Percentiles rank a stretch among this genome's conserved stretches.
Conservation (phyloP, 2,797 vertebrate genomes). For the Pantherophis vulpinus region DNA sequence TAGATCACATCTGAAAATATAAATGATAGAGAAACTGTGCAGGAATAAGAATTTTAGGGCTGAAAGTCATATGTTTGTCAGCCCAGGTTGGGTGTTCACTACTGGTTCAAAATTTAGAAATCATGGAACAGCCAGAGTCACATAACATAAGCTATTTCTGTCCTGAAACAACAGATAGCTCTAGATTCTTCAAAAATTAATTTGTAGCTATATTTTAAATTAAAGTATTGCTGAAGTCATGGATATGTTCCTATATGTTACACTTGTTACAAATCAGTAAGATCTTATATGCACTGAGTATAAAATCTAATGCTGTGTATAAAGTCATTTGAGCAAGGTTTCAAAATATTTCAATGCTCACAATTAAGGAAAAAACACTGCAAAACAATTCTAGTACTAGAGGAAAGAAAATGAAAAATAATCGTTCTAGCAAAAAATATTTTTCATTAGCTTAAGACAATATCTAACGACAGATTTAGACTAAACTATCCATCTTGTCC, state of each 20-base stretch:
- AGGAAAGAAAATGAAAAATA: neutral
- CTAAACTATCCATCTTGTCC: neutral
- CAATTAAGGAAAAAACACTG: constrained; percentile 9
- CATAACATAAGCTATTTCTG: neutral
- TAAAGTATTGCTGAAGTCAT: neutral
- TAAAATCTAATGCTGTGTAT: neutral
- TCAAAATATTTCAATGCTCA: neutral
- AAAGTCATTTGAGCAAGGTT: neutral
- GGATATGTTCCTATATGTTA: neutral
- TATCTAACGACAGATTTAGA: neutral
- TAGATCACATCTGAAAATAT: neutral
- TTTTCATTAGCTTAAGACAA: neutral
- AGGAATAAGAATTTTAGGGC: neutral
- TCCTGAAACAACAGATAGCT: neutral
- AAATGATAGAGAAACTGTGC: neutral
- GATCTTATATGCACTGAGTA: neutral
- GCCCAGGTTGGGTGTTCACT: neutral
- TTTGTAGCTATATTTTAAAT: neutral
- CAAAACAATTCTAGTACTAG: neutral
- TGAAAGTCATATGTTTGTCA: neutral
- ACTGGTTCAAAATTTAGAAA: neutral
- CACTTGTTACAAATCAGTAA: neutral
- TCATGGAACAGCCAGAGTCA: neutral
- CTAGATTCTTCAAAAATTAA: neutral
- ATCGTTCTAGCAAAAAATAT: neutral